Conservation (phyloP, 2,113 vertebrate genomes). For the Microcebus ravelobensis region DNA sequence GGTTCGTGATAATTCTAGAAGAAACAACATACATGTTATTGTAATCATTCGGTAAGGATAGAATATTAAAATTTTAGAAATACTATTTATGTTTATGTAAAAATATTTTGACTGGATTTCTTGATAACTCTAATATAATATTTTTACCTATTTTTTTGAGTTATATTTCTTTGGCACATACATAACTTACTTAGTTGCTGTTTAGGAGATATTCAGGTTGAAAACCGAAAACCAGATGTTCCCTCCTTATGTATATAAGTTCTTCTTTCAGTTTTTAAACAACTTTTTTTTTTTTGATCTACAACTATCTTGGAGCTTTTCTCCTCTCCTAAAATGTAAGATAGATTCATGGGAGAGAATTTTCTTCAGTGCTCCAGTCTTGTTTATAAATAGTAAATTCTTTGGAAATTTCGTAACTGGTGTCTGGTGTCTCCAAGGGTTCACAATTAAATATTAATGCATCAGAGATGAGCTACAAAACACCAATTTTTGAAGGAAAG, state of each 20-base stretch:
- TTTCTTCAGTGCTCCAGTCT: neutral
- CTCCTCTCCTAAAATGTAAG: neutral
- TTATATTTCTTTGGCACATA: neutral
- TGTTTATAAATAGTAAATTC: conserved; percentile 51
- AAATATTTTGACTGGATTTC: neutral
- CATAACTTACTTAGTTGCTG: neutral
- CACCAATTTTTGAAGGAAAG: neutral
- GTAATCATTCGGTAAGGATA: neutral
- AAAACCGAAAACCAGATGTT: neutral
- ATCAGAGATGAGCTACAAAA: neutral
- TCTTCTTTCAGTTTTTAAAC: neutral
- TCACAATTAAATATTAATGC: conserved; percentile 38
- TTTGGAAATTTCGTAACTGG: conserved; percentile 25
- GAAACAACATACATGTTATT: neutral
- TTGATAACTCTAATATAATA: neutral
- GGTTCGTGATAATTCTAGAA: neutral
- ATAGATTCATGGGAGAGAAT: conserved; percentile 18
- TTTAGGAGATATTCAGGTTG: neutral
- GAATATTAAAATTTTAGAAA: neutral
- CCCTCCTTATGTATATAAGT: neutral
- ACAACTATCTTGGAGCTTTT: neutral
- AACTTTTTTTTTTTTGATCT: neutral
- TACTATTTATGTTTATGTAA: neutral
- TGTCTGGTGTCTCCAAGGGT: conserved; percentile 8
- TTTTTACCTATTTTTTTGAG: neutral